Evolutionary conservation across 2,888 invertebrate species (phyloP), one percentile per base, ranked within the genome.

Genomic region (Drosophila falleni): DNA sequence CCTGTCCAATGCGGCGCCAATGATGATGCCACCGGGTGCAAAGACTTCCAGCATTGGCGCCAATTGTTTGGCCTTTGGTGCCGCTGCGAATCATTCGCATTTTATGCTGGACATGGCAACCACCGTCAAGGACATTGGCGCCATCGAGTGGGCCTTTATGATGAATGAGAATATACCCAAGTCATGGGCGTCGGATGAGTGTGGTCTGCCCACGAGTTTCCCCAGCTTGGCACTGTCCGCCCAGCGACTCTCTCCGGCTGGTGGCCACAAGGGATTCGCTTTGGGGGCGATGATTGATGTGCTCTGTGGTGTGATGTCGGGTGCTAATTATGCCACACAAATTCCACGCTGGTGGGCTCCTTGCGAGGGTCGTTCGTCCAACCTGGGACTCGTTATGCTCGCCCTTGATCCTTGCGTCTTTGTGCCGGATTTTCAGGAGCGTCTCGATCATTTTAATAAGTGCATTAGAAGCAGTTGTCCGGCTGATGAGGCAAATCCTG

Each of bases 51-150:
- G 37, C 16, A 42, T 82, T 1, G 81, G 82, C 0, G 71, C 77
- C 46, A 82, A 82, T 37, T 79, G 74, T 23, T 23, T 85, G 53
- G 74, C 77, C 15, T 81, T 82, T 41, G 81, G 85, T 0, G 85
- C 73, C 2, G 59, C 49, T n/a, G 85, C 67, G 0, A 9, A 16
- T 0, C 11, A 61, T 0, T 61, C 77, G 0, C 77, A 82, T 10
- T 74, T 85, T 9, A 54, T 81, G 54, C 63, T 82, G 3, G 82
- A 85, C 39, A 85, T 85, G 76, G 54, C 71, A 1, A 33, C 55
- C 5, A 65, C 62, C 1, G 49, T 69, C 5, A 68, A 63, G 58
- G 81, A 84, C 2, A 67, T 82, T 10, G 79, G 81, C 1, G 58
- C 60, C 10, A 19, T 82, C 13, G 81, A 82, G 15, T 72, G 71